Evolutionary conservation across 2,113 vertebrate genomes (phyloP), one percentile per base, ranked within the genome.

Genomic region (Urocolius indicus): DNA sequence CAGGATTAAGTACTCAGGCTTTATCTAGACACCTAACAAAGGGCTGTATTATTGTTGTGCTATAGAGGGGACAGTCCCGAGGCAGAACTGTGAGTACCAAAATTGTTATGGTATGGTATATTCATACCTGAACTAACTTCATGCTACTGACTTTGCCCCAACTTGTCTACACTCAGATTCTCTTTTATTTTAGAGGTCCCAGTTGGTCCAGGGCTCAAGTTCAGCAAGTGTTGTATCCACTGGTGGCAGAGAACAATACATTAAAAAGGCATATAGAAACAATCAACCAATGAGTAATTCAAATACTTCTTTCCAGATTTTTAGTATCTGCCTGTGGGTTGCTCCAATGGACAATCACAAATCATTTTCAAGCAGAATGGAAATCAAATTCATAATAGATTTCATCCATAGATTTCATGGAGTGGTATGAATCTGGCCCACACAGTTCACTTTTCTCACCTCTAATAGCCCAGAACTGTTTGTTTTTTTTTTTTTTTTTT

Each of bases 121-220:
- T 71, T 1, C 6, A 90, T 73, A 92, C 30, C 57, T 89, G 73
- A 84, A 67, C 48, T 63, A 51, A 86, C 36, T 45, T 71, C 36
- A 48, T 41, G 78, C 51, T 73, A 45, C 62, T 76, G 86, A 89
- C 86, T 79, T 18, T 43, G 61, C 30, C 66, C 12, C 19, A 71
- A 0, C 19, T 34, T 20, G 16, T 27, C 36, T 34, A 48, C 41
- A 89, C 19, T 62, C 57, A 46, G 61, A 17, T 76, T 76, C 43
- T 71, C 85, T 63, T 72, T 88, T 90, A 65, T 78, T 90, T 90
- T 52, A 81, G 59, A 84, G 17, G 21, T 62, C 18, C 8, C 36
- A 17, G 24, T 16, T 29, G 19, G 12, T 71, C 24, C 3, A 2
- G 30, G 29, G 32, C 29, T 3, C 0, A 0, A 82, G 23, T 32